phyloP scores from a whole-genome alignment of 2,113 vertebrate genomes.

The Bubo bubo region DNA sequence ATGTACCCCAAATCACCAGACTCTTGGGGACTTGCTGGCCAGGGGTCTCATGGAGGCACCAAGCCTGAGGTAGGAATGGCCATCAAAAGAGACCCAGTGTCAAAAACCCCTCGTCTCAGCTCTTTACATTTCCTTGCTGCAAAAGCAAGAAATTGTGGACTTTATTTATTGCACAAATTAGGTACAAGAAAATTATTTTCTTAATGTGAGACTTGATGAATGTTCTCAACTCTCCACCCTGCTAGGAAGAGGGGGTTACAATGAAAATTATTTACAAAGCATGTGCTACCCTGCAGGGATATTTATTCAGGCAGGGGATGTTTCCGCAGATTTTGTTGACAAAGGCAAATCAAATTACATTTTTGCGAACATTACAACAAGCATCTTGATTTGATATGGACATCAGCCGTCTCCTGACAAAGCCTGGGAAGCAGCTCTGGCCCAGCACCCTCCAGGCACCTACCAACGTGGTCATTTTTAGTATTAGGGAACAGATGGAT shows the following conservation, averaged over 20 bases:
- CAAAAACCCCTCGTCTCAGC: background rate
- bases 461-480: background rate
- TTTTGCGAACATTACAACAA: background rate
- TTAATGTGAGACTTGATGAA: constrained; percentile 66
- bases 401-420: constrained; percentile 17
- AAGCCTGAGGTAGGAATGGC: background rate
- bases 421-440: constrained; percentile 14
- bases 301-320: constrained; percentile 62
- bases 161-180: constrained; percentile 74
- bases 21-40: background rate
- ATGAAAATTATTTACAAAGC: constrained; percentile 75
- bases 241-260: constrained; percentile 63
- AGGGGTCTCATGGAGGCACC: background rate
- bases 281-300: constrained; percentile 67
- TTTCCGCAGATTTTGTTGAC: constrained; percentile 63
- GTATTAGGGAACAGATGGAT: background rate
- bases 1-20: background rate
- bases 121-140: background rate
- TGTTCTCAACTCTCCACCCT: constrained; percentile 54
- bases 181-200: constrained; percentile 50
- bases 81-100: background rate
- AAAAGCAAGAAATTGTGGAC: constrained; percentile 52
- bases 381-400: constrained; percentile 37
- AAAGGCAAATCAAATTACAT: constrained; percentile 70
- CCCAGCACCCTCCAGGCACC: constrained; percentile 23